Base-by-base conservation (phyloP, 2,113 vertebrate species). In the Pelecanoides urinatrix region DNA sequence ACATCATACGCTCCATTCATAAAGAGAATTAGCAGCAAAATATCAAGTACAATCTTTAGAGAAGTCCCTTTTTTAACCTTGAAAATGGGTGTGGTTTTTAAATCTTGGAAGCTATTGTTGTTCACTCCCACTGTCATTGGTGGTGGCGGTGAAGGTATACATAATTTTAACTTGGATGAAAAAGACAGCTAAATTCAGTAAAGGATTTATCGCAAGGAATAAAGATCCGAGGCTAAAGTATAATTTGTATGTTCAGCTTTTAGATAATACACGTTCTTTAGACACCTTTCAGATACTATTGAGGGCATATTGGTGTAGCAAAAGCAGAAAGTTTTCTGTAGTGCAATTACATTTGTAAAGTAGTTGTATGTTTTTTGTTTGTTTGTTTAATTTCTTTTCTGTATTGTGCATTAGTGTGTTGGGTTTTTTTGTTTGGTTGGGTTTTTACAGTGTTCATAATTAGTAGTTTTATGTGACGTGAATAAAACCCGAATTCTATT, bases 61-160 rank as follows among this genome's bases (percentile, higher is more conserved):
- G 7, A 50, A 56, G 30, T 40, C 16, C 4, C 3, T 29, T 42
- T n/a, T 73, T 68, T 40, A 62, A 68, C 11, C 21, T 16, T 53
- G 25, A 87, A 93, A 90, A 50, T 74, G 2, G 4, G 7, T 58
- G 23, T 38, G 29, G 3, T 29, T 78, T 95, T 87, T 58, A 36
- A 42, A 66, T 63, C 81, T 66, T 70, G 42, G 49, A 88, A 94
- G 50, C 36, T 1, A 1, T 9, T 12, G 2, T 40, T 83, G 5
- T 81, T 89, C 27, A 25, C 4, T 79, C 21, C 9, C 8, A 2
- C 17, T 62, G 6, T n/a, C 25, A 6, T 3, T 56, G 30, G 16
- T 58, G 40, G 9, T n/a, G 9, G 13, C 58, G 38, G 9, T 49
- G 10, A 68, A 75, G 9, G 34, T 17, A 26, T 0, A 0, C 1